Percentiles rank a stretch among this genome's conserved stretches.
These are phyloP conservation scores for Aphaenogaster rudis DNA, from an alignment of 1,140 invertebrate genomes.

Conservation along the genomic window DNA sequence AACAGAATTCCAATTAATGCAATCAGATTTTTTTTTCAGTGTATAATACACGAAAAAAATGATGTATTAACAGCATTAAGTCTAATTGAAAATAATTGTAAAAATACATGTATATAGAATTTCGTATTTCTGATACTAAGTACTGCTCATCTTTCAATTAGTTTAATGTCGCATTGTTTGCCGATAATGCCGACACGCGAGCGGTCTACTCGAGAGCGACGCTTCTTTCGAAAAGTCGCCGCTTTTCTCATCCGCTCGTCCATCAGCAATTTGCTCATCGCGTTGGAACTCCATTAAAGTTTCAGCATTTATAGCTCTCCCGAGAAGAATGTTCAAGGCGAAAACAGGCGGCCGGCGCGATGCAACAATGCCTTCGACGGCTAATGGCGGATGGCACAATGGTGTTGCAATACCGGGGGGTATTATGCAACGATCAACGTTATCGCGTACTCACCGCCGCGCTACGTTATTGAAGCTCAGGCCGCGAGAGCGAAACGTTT, in stretches of 20 bases:
- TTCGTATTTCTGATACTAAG: neutral
- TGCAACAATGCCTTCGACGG: constrained; percentile 34
- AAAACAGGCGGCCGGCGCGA: constrained; percentile 15
- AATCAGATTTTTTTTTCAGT: too few relatives aligned
- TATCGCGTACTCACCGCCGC: neutral
- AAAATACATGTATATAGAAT: neutral
- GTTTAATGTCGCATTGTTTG: constrained; percentile 24
- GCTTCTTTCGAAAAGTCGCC: neutral
- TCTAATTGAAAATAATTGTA: too few relatives aligned
- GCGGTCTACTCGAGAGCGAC: neutral
- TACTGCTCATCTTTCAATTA: neutral
- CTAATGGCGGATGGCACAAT: constrained; percentile 50
- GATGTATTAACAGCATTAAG: too few relatives aligned
- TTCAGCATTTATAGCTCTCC: neutral
- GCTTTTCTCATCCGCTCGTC: neutral
- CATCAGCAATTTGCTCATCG: neutral
- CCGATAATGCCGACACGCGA: neutral
- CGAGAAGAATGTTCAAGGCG: constrained; percentile 40
- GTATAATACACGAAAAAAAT: too few relatives aligned
- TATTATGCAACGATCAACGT: constrained; percentile 47
- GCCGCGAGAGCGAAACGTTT: neutral
- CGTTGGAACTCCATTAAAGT: constrained; percentile 16
- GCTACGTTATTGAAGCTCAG: neutral
- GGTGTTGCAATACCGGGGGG: constrained; percentile 38
- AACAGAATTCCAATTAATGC: too few relatives aligned